Evolutionary conservation across 2,888 invertebrate genomes (phyloP).

Genomic region (Apodemia duryi): DNA sequence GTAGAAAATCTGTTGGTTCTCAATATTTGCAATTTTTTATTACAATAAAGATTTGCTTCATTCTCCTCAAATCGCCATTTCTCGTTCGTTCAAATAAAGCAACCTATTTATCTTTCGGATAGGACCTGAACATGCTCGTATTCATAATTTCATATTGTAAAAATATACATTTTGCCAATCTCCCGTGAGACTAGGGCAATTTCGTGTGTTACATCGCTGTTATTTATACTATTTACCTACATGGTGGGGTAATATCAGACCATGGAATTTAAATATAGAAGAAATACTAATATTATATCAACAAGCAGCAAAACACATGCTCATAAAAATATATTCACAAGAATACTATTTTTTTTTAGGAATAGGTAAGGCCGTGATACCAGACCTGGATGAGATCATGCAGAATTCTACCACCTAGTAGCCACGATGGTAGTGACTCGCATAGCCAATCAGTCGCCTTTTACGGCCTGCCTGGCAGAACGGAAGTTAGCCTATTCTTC

Average conservation of each 20-base stretch:
- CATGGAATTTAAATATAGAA: neutral
- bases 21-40: neutral
- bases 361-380: too few relatives aligned
- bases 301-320: too few relatives aligned
- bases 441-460: too few relatives aligned
- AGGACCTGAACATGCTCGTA: slow-evolving; percentile 3
- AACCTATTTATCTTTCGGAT: slow-evolving; percentile 12
- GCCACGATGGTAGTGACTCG: too few relatives aligned
- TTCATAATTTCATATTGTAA: slow-evolving; percentile 13
- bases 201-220: slow-evolving; percentile 1
- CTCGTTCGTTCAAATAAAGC: slow-evolving; percentile 11
- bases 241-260: neutral
- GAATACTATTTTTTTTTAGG: too few relatives aligned
- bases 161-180: slow-evolving; percentile 13
- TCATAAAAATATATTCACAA: too few relatives aligned
- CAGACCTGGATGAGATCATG: too few relatives aligned
- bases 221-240: slow-evolving; percentile 4
- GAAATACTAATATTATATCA: neutral
- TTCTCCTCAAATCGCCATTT: slow-evolving; percentile 5
- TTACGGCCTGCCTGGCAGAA: too few relatives aligned
- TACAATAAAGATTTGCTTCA: slow-evolving; percentile 2
- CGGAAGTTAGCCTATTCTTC: too few relatives aligned
- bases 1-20: neutral
- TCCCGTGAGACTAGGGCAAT: slow-evolving; percentile 6
- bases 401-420: too few relatives aligned